Percentiles rank a stretch among this genome's conserved stretches.
phyloP scores from a whole-genome alignment of 2,113 vertebrate species.

The Amphilophus citrinellus region DNA sequence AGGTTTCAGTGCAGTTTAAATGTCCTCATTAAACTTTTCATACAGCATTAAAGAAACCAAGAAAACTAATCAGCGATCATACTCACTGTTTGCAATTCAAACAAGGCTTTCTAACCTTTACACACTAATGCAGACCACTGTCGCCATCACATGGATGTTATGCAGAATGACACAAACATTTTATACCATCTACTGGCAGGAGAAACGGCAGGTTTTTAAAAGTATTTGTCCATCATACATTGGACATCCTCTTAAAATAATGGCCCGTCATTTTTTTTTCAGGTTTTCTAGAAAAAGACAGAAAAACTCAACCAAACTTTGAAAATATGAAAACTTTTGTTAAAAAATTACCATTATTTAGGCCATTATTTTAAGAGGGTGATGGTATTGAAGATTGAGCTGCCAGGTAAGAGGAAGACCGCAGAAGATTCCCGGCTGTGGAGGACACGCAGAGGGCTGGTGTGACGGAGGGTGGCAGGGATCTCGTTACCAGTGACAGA shows the following conservation, averaged over 20 bases:
- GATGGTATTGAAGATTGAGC: not conserved
- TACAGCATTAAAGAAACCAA: not conserved
- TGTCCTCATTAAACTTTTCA: not conserved
- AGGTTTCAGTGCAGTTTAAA: not conserved
- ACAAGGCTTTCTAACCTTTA: not conserved
- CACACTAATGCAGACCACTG: fast-evolving
- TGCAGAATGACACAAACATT: not conserved
- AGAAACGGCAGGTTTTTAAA: fast-evolving
- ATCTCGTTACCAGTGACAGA: not conserved
- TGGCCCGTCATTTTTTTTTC: no score
- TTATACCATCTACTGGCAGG: fast-evolving
- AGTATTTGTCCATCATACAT: not conserved
- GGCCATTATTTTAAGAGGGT: no score
- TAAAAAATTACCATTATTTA: no score
- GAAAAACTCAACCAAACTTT: no score
- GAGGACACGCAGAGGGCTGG: not conserved
- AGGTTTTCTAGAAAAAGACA: no score
- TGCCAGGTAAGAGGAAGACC: not conserved
- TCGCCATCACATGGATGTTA: not conserved
- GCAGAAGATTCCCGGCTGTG: not conserved
- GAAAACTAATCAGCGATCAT: fast-evolving
- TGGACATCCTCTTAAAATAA: no score
- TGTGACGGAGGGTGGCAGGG: not conserved
- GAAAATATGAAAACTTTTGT: no score
- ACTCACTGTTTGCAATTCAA: not conserved